Evolutionary conservation across 2,113 vertebrate genomes (phyloP), one percentile per base, ranked within the genome.

Genomic region (Pygoscelis antarcticus): DNA sequence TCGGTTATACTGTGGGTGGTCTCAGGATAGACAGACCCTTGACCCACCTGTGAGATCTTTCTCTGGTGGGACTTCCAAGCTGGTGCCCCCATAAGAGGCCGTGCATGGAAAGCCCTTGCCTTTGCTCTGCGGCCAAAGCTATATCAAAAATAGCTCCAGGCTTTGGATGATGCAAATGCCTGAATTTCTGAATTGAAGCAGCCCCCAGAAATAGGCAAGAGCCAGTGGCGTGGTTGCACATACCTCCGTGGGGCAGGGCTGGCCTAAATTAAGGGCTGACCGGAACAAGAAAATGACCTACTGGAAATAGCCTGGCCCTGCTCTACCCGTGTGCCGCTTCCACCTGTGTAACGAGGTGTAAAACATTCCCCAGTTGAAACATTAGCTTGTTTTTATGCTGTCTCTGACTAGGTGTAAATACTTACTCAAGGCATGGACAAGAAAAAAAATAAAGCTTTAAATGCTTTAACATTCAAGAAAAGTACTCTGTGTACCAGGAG

Each of bases 401-500:
- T 18, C 78, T 85, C 75, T 42, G 66, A 76, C 76, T 77, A 65
- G 91, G 68, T 95, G 87, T 87, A 95, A 96, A 92, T 93, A 82
- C 86, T 92, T 82, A 86, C 76, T 78, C 58, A 58, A 90, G 51
- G 78, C 92, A 85, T 5, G 58, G 83, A 77, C 10, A 15, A 57
- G 87, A 8, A 32, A 16, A 11, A 23, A 17, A 11, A 51, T 2
- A 44, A 27, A 60, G 9, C 91, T 89, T 79, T 92, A 90, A 97
- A 89, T 87, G 87, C 81, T 95, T 97, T 92, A 95, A 87, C 91
- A 96, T 93, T 96, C 94, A 78, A 66, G 90, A 89, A 92, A 96
- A 96, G 94, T 91, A 96, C 96, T 95, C 57, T 32, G 83, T 96
- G 95, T 96, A 95, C 97, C 89, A 84, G 72, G 90, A 97, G 89